A percentile compares a stretch with the other conserved stretches of the same genome.
Conservation (phyloP, 2,797 vertebrate species). For the Chrosomus eos region DNA sequence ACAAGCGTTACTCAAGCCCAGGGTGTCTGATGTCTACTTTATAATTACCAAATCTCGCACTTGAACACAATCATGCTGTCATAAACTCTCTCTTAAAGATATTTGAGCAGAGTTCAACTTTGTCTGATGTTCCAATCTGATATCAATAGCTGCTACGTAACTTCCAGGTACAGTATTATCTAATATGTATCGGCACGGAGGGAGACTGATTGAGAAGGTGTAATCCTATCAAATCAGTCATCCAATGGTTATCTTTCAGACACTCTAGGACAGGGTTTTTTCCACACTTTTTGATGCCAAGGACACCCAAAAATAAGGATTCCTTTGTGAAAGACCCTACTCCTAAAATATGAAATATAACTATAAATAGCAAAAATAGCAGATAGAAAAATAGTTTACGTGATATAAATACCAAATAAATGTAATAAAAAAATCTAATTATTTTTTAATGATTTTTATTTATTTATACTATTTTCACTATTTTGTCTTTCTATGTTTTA, state of each 20-base stretch:
- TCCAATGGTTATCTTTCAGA: neutral
- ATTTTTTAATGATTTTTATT: neutral
- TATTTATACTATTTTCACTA: neutral
- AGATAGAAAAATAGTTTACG: neutral
- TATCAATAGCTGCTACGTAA: neutral
- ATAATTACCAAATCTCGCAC: neutral
- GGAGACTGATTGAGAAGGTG: neutral
- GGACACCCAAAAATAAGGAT: neutral
- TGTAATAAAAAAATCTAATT: neutral
- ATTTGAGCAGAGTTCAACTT: slow-evolving; percentile 8
- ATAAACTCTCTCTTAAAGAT: neutral
- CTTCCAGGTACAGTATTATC: slow-evolving; percentile 10
- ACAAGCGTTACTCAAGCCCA: neutral
- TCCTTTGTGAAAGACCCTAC: neutral
- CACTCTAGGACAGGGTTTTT: neutral
- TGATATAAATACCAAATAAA: neutral
- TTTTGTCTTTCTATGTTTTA: neutral
- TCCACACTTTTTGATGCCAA: neutral
- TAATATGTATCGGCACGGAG: neutral
- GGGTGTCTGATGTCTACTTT: neutral
- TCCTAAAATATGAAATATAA: neutral
- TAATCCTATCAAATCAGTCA: neutral
- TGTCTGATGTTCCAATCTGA: neutral
- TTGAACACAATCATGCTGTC: neutral
- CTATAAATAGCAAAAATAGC: too few relatives aligned